Conservation (phyloP, 2,113 vertebrate genomes). For the Albula goreensis region DNA sequence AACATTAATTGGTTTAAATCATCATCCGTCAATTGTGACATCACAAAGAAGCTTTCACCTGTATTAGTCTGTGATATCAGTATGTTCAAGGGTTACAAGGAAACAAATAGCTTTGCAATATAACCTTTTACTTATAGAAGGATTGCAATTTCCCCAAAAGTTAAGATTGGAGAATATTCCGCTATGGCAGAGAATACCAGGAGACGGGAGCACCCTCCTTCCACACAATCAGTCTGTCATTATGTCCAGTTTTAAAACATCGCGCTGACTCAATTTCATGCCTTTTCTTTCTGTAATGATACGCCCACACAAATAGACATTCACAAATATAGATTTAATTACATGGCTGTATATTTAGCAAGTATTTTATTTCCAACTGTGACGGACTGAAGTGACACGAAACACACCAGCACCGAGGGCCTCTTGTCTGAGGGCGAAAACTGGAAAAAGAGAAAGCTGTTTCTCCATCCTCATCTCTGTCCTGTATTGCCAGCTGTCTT, state of each 20-base stretch:
- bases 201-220: not conserved
- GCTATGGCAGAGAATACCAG: not conserved
- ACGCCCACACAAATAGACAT: slow-evolving; percentile 29
- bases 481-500: not conserved
- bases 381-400: slow-evolving; percentile 4
- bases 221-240: slow-evolving; percentile 16
- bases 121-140: not conserved
- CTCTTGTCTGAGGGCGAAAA: not conserved
- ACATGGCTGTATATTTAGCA: slow-evolving; percentile 34
- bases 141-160: not conserved
- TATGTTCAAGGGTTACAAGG: not conserved
- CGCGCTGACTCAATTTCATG: slow-evolving; percentile 25
- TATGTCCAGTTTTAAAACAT: slow-evolving; percentile 15
- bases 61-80: not conserved
- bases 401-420: not conserved
- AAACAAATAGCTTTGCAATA: not conserved
- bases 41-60: not conserved
- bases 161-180: slow-evolving; percentile 4
- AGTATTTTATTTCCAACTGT: slow-evolving; percentile 24
- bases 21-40: too few relatives aligned
- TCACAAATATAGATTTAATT: slow-evolving; percentile 38
- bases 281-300: slow-evolving; percentile 13
- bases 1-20: not conserved
- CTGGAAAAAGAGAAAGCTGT: not conserved
- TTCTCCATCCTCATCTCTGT: not conserved